These are phyloP conservation scores for Nannobrachium achirus DNA, from an alignment of 2,113 vertebrate species.

Conservation along the genomic window DNA sequence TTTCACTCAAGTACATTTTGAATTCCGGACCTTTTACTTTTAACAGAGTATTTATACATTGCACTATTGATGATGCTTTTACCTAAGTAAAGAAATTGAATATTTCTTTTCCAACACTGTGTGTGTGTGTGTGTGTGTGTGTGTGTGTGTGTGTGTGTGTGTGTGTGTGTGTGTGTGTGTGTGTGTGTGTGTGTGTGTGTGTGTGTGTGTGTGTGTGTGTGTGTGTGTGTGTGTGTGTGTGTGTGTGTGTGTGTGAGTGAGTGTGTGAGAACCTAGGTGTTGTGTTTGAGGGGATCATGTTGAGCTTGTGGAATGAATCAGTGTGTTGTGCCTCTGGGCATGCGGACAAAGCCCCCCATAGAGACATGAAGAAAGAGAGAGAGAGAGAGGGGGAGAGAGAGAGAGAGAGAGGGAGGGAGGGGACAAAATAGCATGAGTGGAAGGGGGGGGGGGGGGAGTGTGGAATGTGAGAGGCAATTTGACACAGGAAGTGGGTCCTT, in stretches of 20 bases:
- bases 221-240: conserved; percentile 22
- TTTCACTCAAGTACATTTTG: too few species aligned
- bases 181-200: conserved; percentile 30
- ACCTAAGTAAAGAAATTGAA: too few species aligned
- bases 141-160: too few species aligned
- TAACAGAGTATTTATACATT: too few species aligned
- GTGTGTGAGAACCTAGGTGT: neutral
- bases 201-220: conserved; percentile 29
- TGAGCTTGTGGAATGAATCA: conserved; percentile 75
- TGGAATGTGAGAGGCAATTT: conserved; percentile 80
- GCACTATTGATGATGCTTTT: too few species aligned
- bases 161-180: too few species aligned
- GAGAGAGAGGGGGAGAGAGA: conserved; percentile 27
- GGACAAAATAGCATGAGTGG: conserved; percentile 17
- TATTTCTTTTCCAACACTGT: too few species aligned
- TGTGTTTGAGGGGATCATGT: conserved; percentile 70
- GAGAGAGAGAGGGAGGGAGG: conserved; percentile 14
- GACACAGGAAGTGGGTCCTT: conserved; percentile 77
- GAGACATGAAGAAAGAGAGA: conserved; percentile 58
- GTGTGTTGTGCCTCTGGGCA: conserved; percentile 74
- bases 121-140: too few species aligned
- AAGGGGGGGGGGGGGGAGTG: conserved; percentile 55
- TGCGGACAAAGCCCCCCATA: conserved; percentile 80
- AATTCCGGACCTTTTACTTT: too few species aligned
- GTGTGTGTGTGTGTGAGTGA: conserved; percentile 21